Conservation (phyloP, 2,888 invertebrate species). For the Cyclophora albipunctata region DNA sequence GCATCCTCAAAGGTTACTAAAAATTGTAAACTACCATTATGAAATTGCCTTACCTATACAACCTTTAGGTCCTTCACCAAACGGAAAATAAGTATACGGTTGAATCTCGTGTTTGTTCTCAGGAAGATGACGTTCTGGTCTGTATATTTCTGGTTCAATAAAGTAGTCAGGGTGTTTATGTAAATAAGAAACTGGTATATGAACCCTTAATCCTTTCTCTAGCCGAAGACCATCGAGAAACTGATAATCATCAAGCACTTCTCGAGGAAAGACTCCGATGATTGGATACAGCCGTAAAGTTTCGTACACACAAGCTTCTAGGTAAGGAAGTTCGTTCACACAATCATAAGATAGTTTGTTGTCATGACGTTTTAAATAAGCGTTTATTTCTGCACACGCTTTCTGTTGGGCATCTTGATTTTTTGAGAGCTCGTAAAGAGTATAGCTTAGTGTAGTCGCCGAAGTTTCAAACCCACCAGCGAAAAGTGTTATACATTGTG, state of each 20-base stretch:
- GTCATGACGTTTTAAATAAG: conserved; percentile 7
- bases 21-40: too few species aligned
- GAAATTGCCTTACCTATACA: conserved; percentile 31
- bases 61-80: conserved; percentile 35
- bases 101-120: conserved; percentile 26
- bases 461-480: conserved; percentile 24
- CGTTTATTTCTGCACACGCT: conserved; percentile 14
- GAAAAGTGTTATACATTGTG: conserved; percentile 22
- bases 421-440: conserved; percentile 19
- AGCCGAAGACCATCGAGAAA: conserved; percentile 29
- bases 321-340: conserved; percentile 26
- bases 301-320: conserved; percentile 34
- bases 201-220: conserved; percentile 29
- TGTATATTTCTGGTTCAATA: conserved; percentile 30
- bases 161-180: conserved; percentile 32
- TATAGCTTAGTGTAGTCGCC: conserved; percentile 14
- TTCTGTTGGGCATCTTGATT: conserved; percentile 8
- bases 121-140: conserved; percentile 35
- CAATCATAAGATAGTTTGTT: conserved; percentile 15
- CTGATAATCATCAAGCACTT: conserved; percentile 33
- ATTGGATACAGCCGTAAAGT: conserved; percentile 33
- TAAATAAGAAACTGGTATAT: conserved; percentile 32
- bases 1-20: too few species aligned
- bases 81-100: conserved; percentile 34
- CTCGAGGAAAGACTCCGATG: conserved; percentile 27